Evolutionary conservation across 2,113 vertebrate genomes (phyloP), one percentile per base, ranked within the genome.

Genomic region (Etheostoma cragini): DNA sequence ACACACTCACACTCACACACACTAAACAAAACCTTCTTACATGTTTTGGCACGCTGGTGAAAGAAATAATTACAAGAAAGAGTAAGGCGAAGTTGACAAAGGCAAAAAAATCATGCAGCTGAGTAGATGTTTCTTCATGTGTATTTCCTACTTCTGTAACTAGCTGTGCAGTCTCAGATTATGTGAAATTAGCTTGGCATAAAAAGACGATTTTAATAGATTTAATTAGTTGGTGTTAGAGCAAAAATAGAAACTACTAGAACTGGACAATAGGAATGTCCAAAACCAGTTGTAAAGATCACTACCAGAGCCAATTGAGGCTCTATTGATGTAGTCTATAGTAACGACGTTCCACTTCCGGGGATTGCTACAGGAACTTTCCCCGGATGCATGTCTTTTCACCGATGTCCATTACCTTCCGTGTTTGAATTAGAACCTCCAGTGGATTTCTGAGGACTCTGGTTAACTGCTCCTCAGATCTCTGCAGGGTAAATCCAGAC

Each of bases 41-140:
- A 11, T 72, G 85, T 81, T 49, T 71, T 49, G 62, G 58, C 62
- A 56, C 11, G 86, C 11, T 3, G 11, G 14, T 8, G n/a, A 47
- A 53, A 13, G 46, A 45, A 49, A 68, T 70, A 72, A 57, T 82
- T 64, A 84, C 1, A n/a, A 3, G 46, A 22, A 54, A 16, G 60
- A 21, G 47, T 2, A 10, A 35, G 54, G 19, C 16, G 6, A 53
- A 19, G 24, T 8, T 12, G 35, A 57, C 1, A 30, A 17, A 52
- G 13, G n/a, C 16, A 42, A 1, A 17, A 56, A 10, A 22, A 42
- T 42, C n/a, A 7, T 15, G 15, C 38, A 19, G 42, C 21, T n/a
- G 13, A 53, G 22, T 19, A 81, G n/a, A 61, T 38, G 22, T 47
- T 47, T 8, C 2, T 49, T 61, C 3, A 17, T 53, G 24, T 58